These are phyloP conservation scores for Eidolon dupreanum DNA, from an alignment of 2,797 vertebrate species.

Conservation along the genomic window DNA sequence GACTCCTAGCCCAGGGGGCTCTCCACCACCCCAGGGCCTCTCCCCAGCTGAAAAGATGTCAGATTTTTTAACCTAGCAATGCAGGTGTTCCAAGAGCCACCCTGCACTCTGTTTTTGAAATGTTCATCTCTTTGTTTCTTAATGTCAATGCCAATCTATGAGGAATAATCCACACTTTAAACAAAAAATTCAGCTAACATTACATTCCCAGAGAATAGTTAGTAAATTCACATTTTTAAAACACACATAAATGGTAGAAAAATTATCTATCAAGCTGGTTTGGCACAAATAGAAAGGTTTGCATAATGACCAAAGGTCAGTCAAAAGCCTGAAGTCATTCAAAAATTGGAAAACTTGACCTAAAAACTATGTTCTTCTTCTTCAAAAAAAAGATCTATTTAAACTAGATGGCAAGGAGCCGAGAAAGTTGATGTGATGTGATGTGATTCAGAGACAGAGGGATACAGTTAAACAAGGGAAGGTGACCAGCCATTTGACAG, in stretches of 20 bases:
- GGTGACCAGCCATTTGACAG: background rate
- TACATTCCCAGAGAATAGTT: slow-evolving; percentile 52
- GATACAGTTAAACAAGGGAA: background rate
- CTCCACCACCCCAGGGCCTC: too few relatives aligned
- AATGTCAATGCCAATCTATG: background rate
- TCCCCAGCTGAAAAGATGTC: background rate
- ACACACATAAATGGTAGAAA: slow-evolving; percentile 23
- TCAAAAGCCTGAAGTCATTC: slow-evolving; percentile 4
- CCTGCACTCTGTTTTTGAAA: background rate
- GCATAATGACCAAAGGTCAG: slow-evolving; percentile 1
- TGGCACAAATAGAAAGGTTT: slow-evolving; percentile 41
- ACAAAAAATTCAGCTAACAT: slow-evolving; percentile 9
- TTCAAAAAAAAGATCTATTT: background rate
- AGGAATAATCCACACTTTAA: slow-evolving; percentile 48
- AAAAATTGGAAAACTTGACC: slow-evolving; percentile 39
- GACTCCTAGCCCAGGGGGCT: background rate
- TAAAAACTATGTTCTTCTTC: background rate
- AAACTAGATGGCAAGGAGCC: background rate
- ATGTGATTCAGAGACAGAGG: background rate
- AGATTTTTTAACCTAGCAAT: background rate
- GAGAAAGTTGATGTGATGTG: background rate
- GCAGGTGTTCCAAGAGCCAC: background rate
- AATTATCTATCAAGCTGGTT: background rate
- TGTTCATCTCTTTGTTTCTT: slow-evolving; percentile 10
- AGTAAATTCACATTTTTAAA: slow-evolving; percentile 59